Base-by-base conservation (phyloP, 2,888 invertebrate genomes). In the Cremastobaeus sp. region DNA sequence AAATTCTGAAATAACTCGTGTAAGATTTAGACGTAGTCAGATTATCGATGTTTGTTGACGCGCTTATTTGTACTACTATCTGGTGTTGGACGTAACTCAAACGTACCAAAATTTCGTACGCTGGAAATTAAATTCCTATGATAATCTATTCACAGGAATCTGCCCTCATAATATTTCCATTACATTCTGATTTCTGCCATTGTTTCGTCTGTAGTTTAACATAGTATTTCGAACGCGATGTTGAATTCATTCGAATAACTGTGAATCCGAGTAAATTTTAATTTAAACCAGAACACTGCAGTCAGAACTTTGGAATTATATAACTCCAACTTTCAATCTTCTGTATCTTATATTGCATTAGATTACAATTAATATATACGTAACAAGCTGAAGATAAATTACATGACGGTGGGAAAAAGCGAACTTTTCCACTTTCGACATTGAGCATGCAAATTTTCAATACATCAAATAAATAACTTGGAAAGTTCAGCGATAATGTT, bases 51-150 rank as follows among this genome's bases (percentile, higher is more conserved):
- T 48, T 37, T 48, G 48, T 52, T 52, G 52, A 32, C n/a, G 14
- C 43, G 21, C 32, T 50, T 62, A 41, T 41, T 35, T 28, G 37
- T 50, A 34, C 15, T 28, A 21, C 18, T 50, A 39, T 50, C 43
- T 50, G 20, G 9, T 35, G 12, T 35, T 25, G 14, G 15, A 50
- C 15, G 41, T 39, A 21, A 28, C 30, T 41, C 28, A 17, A 60
- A 62, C 30, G 12, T 3, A 35, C 25, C 14, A n/a, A 64, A 43
- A 34, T 64, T 43, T 50, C 34, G 8, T n/a, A 43, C 52, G 34
- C 52, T 52, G 3, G 43, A 52, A 64, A 64, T 52, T 30, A 64
- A 52, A 41, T 64, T 50, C 43, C 20, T 25, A 41, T 17, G 52
- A 52, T 52, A 34, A 43, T 34, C 62, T 37, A 37, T 39, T 60